Evolutionary conservation across 1,140 invertebrate genomes (phyloP).

Genomic region (Drosophila repletoides): DNA sequence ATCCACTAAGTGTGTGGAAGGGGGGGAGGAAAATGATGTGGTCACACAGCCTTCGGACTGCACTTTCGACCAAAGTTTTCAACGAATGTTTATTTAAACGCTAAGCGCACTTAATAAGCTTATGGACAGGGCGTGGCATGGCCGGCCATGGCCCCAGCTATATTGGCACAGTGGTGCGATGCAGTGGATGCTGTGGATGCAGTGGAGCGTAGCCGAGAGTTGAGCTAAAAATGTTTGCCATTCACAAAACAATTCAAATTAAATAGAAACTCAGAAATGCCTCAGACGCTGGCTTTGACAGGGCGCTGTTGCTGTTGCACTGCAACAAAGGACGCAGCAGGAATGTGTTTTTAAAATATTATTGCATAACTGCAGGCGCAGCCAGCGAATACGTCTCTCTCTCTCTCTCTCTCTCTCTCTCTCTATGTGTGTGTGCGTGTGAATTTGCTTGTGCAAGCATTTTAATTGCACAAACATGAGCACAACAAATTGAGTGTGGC

Average conservation of each 20-base stretch:
- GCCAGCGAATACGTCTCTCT: neutral
- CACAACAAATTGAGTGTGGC: constrained; percentile 28
- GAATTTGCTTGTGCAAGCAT: constrained; percentile 21
- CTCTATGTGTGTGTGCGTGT: neutral
- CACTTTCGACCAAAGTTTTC: constrained; percentile 55
- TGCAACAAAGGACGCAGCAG: constrained; percentile 3
- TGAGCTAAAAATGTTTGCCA: constrained; percentile 55
- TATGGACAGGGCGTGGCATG: constrained; percentile 25
- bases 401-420: neutral
- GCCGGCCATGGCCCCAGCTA: constrained; percentile 16
- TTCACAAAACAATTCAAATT: constrained; percentile 74
- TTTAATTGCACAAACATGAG: constrained; percentile 58
- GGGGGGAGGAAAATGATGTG: constrained; percentile 43
- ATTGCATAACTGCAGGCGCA: constrained; percentile 67
- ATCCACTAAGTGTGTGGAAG: neutral
- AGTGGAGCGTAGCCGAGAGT: constrained; percentile 12
- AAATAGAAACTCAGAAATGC: constrained; percentile 64
- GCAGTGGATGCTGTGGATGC: constrained; percentile 8
- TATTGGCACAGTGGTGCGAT: neutral
- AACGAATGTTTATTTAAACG: constrained; percentile 75
- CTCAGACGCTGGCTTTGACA: neutral
- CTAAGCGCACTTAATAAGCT: constrained; percentile 75
- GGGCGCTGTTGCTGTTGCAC: neutral
- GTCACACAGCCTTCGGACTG: constrained; percentile 52
- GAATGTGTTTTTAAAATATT: constrained; percentile 72